Conservation (phyloP, 1,140 invertebrate species). For the Drosophila miranda region DNA sequence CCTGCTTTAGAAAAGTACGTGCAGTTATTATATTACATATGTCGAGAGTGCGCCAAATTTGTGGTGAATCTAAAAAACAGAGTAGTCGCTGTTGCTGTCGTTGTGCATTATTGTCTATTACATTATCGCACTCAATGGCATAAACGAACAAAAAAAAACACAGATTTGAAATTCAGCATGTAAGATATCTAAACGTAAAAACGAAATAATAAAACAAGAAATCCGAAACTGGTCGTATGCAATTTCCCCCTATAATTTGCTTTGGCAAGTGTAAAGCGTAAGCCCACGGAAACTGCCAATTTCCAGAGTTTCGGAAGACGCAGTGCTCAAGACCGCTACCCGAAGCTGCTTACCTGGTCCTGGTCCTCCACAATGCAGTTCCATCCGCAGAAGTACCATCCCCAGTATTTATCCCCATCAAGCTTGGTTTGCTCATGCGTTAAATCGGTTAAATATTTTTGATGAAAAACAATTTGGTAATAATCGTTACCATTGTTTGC, state of each 20-base stretch:
- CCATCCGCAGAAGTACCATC: conserved; percentile 21
- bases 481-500: conserved; percentile 48
- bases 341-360: conserved; percentile 35
- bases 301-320: conserved; percentile 31
- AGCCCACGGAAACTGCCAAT: conserved; percentile 38
- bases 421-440: conserved; percentile 50
- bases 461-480: conserved; percentile 24
- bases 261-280: conserved; percentile 25
- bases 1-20: conserved; percentile 77
- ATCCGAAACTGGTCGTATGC: conserved; percentile 53
- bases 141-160: conserved; percentile 60
- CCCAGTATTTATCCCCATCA: conserved; percentile 7
- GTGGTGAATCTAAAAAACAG: conserved; percentile 60
- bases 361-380: conserved; percentile 12
- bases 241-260: conserved; percentile 11
- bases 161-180: conserved; percentile 77
- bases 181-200: conserved; percentile 73
- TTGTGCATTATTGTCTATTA: conserved; percentile 79
- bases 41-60: conserved; percentile 63
- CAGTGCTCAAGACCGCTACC: conserved; percentile 18
- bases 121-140: conserved; percentile 52
- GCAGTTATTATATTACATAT: conserved; percentile 71
- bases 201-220: conserved; percentile 79
- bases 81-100: conserved; percentile 43
- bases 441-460: conserved; percentile 10